Base-by-base conservation (phyloP, 64 coral and sea anemone species). In the Pachyseris speciosa region DNA sequence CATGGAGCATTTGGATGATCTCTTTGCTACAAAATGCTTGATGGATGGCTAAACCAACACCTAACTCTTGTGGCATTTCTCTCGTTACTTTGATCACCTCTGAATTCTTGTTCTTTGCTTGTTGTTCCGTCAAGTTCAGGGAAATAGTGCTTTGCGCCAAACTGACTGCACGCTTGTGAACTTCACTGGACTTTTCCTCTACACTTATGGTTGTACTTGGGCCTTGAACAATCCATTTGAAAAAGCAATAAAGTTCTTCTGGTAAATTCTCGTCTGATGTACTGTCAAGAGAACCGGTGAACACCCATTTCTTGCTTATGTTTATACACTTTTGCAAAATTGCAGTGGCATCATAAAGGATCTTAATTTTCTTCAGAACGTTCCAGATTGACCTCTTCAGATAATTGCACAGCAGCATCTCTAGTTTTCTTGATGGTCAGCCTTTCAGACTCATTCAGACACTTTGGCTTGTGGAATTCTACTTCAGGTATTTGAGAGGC, bases 1-100 rank as follows among this genome's bases (percentile, higher is more conserved):
- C 80, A 66, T 84, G 27, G 16, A 83, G 49, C 27, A 83, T 30
- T 24, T 53, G 31, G 4, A 83, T 49, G 10, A 83, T 16, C 55
- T 61, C 80, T 51, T 88, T 88, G 85, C 69, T 88, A 34, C 49
- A 27, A 31, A 34, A 22, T 69, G 84, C 63, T 48, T 87, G 84
- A 12, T 87, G 84, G 20, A 87, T 59, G 22, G 65, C 84, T 48
- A 72, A 45, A 45, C 41, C 84, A 48, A 87, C 49, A 50, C 58
- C 84, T 59, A 87, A 47, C 34, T 87, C 26, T 52, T 72, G 41
- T 37, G 64, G 65, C 65, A 84, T 84, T 50, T 84, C 80, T 41
- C 36, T 44, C 57, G 80, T 66, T 22, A 84, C 28, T 31, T 67
- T 70, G 27, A 31, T 49, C 42, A 10, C 31, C 66, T 87, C 28